Base-by-base conservation (phyloP, 53 echinoderm and acorn worm genomes). In the Mesocentrotus franciscanus region DNA sequence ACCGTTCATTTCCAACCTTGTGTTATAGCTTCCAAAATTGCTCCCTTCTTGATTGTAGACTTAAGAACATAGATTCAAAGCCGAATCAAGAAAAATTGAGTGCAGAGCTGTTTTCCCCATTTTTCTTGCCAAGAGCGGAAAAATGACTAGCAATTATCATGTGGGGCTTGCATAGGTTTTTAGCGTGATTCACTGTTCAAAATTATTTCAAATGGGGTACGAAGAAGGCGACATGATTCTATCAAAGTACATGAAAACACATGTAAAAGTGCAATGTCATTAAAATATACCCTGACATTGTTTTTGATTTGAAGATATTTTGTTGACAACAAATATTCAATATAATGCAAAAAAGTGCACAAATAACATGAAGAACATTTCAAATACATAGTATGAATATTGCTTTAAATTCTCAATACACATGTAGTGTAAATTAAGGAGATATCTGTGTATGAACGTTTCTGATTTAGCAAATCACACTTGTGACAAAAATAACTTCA, bases 191-290 rank as follows among this genome's bases (percentile, higher is more conserved):
- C 87, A 87, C 14, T 57, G 24, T 58, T 27, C 87, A 58, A 58
- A 56, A 59, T 87, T 2, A 87, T 87, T 87, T 87, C n/a, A 87
- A 87, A 87, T 56, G 87, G 58, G 87, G 58, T 56, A 81, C 81
- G 18, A 18, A 33, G 20, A 22, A 81, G 81, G 81, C 42, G 16
- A 16, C 9, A 27, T 27, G 36, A 42, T 81, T 81, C 22, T 81
- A 11, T 74, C 14, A 10, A 1, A 13, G 74, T 30, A 1, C 30
- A 74, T 36, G 4, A 81, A 81, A 79, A 81, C 12, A 81, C 22
- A 81, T 10, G 76, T 42, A 42, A 81, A 36, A 42, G 20, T 81
- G 81, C 81, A 18, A 81, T 81, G 81, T 81, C 81, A 81, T 81
- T 42, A 22, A 81, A 16, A 34, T 1, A 33, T 33, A 78, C 33